A percentile compares a stretch with the other conserved stretches of the same genome.
phyloP scores from a whole-genome alignment of 1,140 invertebrate species.

The Pteromalus puparum region DNA sequence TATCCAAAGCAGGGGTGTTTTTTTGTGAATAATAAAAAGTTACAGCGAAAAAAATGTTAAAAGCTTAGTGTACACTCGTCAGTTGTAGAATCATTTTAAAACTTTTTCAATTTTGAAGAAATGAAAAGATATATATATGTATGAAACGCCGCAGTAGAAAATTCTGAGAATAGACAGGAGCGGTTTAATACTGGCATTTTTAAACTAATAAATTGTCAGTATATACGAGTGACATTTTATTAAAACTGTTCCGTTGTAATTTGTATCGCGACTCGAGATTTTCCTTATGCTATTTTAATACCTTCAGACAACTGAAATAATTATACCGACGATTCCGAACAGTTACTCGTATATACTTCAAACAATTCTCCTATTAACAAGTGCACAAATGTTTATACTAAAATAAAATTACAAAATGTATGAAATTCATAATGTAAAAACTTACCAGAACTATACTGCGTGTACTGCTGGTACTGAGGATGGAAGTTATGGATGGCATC shows the following conservation, averaged over 20 bases:
- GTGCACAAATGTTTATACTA: background rate
- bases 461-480: slow-evolving; percentile 99
- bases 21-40: background rate
- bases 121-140: no score
- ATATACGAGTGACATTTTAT: no score
- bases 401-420: slow-evolving; percentile 51
- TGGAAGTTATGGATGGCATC: slow-evolving; percentile 99
- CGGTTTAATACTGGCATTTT: background rate
- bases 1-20: background rate
- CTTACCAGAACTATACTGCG: slow-evolving; percentile 96
- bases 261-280: no score
- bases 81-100: background rate
- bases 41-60: background rate
- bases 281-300: background rate
- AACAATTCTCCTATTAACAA: background rate
- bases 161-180: no score
- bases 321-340: background rate
- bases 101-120: background rate
- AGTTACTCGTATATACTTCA: background rate
- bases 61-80: background rate
- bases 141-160: no score
- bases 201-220: background rate
- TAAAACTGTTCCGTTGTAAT: no score
- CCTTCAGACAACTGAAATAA: background rate
- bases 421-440: slow-evolving; percentile 59